Percentiles rank a stretch among this genome's conserved stretches.
Conservation (phyloP, 2,113 vertebrate species). For the Pteropus alecto region DNA sequence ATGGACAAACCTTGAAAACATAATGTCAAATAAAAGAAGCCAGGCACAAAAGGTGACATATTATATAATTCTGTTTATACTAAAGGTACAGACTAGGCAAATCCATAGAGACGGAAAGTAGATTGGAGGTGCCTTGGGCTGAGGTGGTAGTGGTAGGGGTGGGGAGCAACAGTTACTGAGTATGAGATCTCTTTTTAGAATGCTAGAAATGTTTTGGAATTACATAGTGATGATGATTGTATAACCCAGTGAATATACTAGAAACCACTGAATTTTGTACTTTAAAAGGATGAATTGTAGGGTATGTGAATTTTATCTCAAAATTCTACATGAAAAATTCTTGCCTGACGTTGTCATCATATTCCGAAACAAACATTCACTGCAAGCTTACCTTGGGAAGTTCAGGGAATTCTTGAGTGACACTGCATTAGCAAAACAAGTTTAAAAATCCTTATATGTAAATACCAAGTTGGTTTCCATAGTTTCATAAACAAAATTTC, state of each 20-base stretch:
- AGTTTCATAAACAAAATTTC: constrained; percentile 56
- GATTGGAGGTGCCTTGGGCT: not conserved
- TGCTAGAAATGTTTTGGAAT: not conserved
- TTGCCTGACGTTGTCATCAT: not conserved
- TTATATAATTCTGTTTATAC: not conserved
- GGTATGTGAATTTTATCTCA: not conserved
- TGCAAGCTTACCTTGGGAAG: not conserved
- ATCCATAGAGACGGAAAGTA: not conserved
- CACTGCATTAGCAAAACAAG: constrained; percentile 29
- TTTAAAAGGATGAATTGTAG: not conserved
- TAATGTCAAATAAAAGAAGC: not conserved
- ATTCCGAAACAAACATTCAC: constrained; percentile 31
- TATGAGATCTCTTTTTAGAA: not conserved
- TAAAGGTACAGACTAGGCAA: not conserved
- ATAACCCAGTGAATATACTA: not conserved
- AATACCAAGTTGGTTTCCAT: constrained; percentile 34
- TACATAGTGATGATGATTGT: not conserved
- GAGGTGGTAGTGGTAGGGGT: too few relatives aligned
- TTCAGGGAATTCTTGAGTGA: constrained; percentile 1
- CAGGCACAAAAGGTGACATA: not conserved
- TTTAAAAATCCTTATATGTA: constrained; percentile 2
- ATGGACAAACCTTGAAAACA: not conserved
- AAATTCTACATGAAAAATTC: not conserved
- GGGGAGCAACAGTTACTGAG: not conserved
- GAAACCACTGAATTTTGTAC: not conserved